phyloP scores from a whole-genome alignment of 2,797 vertebrate genomes.

The Alcedo quadribrachys region DNA sequence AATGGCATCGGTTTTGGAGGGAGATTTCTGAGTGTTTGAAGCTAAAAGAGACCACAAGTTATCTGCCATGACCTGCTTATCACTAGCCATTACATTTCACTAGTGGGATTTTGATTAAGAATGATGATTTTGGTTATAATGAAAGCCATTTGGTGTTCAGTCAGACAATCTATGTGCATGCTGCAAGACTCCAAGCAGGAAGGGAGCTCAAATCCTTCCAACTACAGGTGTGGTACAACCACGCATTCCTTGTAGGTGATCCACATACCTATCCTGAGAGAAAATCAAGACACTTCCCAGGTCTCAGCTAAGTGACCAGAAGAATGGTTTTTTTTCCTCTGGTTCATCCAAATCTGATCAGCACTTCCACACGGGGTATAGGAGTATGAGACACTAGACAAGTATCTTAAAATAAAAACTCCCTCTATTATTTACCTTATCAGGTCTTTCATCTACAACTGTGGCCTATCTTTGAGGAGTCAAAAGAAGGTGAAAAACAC shows the following conservation, averaged over 20 bases:
- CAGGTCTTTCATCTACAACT: not conserved
- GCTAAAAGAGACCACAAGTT: not conserved
- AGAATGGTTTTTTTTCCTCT: not conserved
- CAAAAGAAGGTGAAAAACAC: not conserved
- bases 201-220: not conserved
- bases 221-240: not conserved
- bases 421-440: not conserved
- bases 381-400: not conserved
- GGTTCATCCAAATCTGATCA: not conserved
- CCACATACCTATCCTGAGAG: not conserved
- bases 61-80: not conserved
- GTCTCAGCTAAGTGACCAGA: not conserved
- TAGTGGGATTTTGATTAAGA: not conserved
- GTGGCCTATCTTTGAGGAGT: not conserved
- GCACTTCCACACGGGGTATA: not conserved
- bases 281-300: not conserved
- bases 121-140: not conserved
- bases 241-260: not conserved
- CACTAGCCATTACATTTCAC: not conserved
- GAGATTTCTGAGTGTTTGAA: conserved; percentile 25
- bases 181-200: not conserved
- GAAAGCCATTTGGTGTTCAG: not conserved
- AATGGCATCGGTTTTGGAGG: conserved; percentile 22
- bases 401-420: not conserved
- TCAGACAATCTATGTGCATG: not conserved